Base-by-base conservation (phyloP, 1,140 invertebrate species). In the Dendroctonus ponderosae region DNA sequence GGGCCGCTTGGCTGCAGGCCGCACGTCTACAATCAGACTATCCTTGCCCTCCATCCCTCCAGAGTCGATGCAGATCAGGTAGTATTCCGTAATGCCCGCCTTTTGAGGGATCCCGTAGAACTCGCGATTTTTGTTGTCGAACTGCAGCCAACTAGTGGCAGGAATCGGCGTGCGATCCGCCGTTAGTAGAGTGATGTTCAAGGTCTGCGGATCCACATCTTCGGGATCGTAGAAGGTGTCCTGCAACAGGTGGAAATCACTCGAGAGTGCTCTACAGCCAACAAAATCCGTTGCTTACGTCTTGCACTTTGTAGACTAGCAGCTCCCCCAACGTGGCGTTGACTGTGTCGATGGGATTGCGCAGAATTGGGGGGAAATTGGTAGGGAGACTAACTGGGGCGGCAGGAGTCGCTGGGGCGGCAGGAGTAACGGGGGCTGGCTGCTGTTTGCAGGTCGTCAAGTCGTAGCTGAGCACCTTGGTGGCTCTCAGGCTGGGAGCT, bases 151-250 rank as follows among this genome's bases (percentile, higher is more conserved):
- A 73, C 91, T 86, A n/a, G 85, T 78, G 0, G 83, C 62, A 0
- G 86, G 82, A 38, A 94, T 83, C 54, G 85, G 80, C 7, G 84
- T 83, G 50, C 88, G 83, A 67, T 94, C 88, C 49, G 85, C 85
- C 40, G 87, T 90, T 9, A 90, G 82, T 0, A 97, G 80, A 2
- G 85, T 85, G 67, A 96, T 83, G 51, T 87, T 86, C 70, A 96
- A 81, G 62, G 87, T 85, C 41, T 85, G 79, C 0, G 90, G 88
- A 62, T 86, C 86, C 14, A 89, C 89, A 77, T 94, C 92, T 78
- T 95, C 90, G 0, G 86, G 86, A 82, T 97, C 95, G 76, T 89
- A 94, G 81, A 96, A 97, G 0, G 92, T 91, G 74, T 96, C 92
- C 84, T 92, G 72, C 7, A 77, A 75, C 52, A 40, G 43, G 4